Conservation (phyloP, 2,797 vertebrate genomes). For the Girardinus metallicus region DNA sequence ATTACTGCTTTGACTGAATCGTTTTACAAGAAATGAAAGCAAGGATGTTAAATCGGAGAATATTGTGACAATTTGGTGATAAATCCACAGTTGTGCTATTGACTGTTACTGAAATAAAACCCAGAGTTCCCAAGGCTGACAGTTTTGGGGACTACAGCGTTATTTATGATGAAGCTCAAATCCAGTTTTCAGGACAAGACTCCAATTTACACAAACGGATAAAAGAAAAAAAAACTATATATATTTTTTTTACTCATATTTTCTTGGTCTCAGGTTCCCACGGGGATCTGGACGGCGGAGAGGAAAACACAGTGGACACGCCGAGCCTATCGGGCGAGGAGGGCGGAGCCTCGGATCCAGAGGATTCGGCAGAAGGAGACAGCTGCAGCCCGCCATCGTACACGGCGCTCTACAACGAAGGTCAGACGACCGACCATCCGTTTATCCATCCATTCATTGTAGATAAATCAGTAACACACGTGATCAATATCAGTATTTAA, state of each 20-base stretch:
- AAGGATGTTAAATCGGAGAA: too few relatives aligned
- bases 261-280: slow-evolving; percentile 83
- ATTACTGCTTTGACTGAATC: too few relatives aligned
- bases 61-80: too few relatives aligned
- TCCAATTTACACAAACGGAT: background rate
- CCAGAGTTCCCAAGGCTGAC: too few relatives aligned
- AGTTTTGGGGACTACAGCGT: background rate
- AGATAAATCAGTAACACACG: too few relatives aligned
- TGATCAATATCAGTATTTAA: too few relatives aligned
- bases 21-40: too few relatives aligned
- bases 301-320: slow-evolving; percentile 78
- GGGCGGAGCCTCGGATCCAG: slow-evolving; percentile 79
- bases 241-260: background rate
- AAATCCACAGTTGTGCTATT: too few relatives aligned
- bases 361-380: slow-evolving; percentile 80
- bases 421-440: slow-evolving; percentile 52
- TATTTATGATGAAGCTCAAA: background rate
- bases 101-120: too few relatives aligned
- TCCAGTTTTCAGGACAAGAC: background rate
- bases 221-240: background rate
- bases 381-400: slow-evolving; percentile 72
- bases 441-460: too few relatives aligned
- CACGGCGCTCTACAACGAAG: slow-evolving; percentile 75
- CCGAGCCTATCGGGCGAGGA: slow-evolving; percentile 84
- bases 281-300: slow-evolving; percentile 86